These are phyloP conservation scores for Otolemur crassicaudatus DNA, from an alignment of 2,797 vertebrate genomes.

Conservation along the genomic window DNA sequence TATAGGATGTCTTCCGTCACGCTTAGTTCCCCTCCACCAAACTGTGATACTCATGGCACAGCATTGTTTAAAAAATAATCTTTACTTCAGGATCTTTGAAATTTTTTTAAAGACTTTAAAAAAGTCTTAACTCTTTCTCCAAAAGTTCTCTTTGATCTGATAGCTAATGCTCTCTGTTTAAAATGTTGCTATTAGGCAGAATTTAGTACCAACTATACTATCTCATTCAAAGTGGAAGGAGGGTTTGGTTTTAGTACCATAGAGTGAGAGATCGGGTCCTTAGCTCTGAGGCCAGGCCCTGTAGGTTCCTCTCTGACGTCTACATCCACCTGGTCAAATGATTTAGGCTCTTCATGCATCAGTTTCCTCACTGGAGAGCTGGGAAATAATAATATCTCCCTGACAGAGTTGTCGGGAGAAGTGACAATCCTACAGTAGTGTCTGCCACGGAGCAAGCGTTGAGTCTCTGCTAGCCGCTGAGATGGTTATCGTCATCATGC, in stretches of 20 bases:
- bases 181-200: background rate
- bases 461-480: background rate
- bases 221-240: background rate
- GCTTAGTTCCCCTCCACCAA: background rate
- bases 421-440: background rate
- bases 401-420: background rate
- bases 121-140: background rate
- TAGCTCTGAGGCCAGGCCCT: background rate
- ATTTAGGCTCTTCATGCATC: background rate
- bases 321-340: background rate
- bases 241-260: background rate
- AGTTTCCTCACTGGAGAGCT: background rate
- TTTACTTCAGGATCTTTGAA: background rate
- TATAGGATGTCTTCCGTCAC: background rate
- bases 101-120: background rate
- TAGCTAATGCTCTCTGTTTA: background rate
- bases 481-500: accelerated
- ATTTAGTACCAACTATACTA: background rate
- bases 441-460: background rate
- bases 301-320: background rate
- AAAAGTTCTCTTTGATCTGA: background rate
- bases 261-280: background rate
- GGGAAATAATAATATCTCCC: background rate
- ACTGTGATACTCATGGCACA: background rate
- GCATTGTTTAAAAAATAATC: background rate